Base-by-base conservation (phyloP, 2,797 vertebrate genomes). In the Dallia pectoralis region DNA sequence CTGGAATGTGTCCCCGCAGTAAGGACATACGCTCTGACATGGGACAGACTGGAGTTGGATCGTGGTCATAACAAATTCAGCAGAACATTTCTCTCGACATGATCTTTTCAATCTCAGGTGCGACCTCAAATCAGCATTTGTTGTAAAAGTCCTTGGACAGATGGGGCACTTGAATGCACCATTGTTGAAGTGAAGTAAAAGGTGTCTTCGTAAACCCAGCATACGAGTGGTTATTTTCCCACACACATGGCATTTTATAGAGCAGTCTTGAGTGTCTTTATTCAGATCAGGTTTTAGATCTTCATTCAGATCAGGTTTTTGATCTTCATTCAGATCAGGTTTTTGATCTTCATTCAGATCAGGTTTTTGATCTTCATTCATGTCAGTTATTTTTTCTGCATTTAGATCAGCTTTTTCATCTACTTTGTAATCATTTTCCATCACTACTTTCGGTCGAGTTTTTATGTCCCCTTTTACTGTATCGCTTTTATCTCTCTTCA, bases 31-130 rank as follows among this genome's bases (percentile, higher is more conserved):
- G 53, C 25, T 12, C 53, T 59, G 9, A 27, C 0, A 22, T 12
- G 53, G 53, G 22, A 44, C 40, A 44, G 40, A 44, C 11, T 44
- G 3, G 53, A 59, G 53, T 22, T 59, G 22, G 53, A 27, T 9
- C 22, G 4, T 12, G 11, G 53, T 14, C 22, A 12, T 59, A 59
- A 59, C 25, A 12, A 59, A 22, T 59, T 59, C 22, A 8, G 25
- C 22, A 59, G 53, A 25, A 59, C 53, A 59, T 27, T 59, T 59
- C 22, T 59, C 15, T 12, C 53, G 9, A 4, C 53, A 59, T 11
- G 53, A 59, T 59, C 53, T 59, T 59, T 59, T 59, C 22, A 25
- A 59, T 59, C 53, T 59, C 22, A 59, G 53, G 53, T 59, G 53
- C 22, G 53, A 25, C 25, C 53, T 59, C 22, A 59, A 59, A 59